Base-by-base conservation (phyloP, 2,888 invertebrate species). In the Eupsilia transversa region DNA sequence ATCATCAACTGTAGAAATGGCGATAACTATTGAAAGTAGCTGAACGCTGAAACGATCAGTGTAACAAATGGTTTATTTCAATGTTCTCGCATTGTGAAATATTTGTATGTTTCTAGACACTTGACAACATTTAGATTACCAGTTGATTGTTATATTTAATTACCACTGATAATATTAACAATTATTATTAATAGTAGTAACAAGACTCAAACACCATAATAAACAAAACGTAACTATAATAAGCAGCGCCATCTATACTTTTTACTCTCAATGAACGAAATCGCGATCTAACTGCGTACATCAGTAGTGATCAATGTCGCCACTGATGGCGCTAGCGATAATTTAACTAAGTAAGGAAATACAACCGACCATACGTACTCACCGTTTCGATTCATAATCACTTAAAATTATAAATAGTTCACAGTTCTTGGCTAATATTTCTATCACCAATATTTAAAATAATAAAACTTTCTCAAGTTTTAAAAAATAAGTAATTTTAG, bases 381-480 rank as follows among this genome's bases (percentile, higher is more conserved):
- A 95, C 95, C 96, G 89, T 91, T 91, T 80, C 92, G 92, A 88
- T 87, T 92, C 95, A 96, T 95, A 79, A 80, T 91, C 87, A 84
- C 86, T 76, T 72, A 74, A 71, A 80, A 78, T 72, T 70, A n/a
- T n/a, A 78, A 79, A 59, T 57, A 61, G 30, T 41, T 72, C 87
- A 82, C 87, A 76, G 35, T 54, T 17, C 33, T 59, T 61, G 52
- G 6, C 43, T 54, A 71, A 71, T 69, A 46, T 66, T 63, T 72
- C 66, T 69, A 69, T 63, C 73, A 85, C 79, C 78, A 86, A 61
- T 72, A 77, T 27, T 77, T 67, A 74, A 68, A 64, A 78, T 75
- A 79, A 70, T 77, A 77, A 83, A 82, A 87, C 76, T 75, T 72
- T 74, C 59, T 41, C 70, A 68, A 84, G 78, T 82, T 83, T 80